Evolutionary conservation across 2,888 invertebrate genomes (phyloP).

Genomic region (Spilosoma lubricipeda): DNA sequence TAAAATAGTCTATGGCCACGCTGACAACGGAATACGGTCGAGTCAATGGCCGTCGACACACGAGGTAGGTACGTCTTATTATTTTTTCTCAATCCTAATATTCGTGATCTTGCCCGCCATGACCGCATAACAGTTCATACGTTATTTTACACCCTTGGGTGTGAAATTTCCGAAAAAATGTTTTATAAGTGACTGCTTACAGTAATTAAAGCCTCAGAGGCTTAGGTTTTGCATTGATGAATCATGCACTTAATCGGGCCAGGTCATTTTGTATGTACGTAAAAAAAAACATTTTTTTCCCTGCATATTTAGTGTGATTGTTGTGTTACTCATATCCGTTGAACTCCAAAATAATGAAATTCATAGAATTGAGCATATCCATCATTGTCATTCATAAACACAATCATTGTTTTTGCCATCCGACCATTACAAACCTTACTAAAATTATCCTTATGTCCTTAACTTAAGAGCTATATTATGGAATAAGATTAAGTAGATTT

Average conservation of each 20-base stretch:
- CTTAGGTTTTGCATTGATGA: not conserved
- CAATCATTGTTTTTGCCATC: conserved; percentile 42
- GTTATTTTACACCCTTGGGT: no score
- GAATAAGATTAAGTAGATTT: conserved; percentile 12
- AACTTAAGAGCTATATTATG: conserved; percentile 29
- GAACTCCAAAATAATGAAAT: conserved; percentile 38
- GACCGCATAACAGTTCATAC: no score
- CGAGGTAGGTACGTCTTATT: no score
- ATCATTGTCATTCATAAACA: conserved; percentile 70
- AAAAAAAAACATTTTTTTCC: not conserved
- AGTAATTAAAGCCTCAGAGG: not conserved
- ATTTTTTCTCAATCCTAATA: no score
- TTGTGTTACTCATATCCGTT: conserved; percentile 10
- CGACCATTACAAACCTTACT: conserved; percentile 22
- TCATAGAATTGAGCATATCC: conserved; percentile 65
- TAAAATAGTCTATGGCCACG: no score
- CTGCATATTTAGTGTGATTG: not conserved
- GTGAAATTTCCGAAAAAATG: no score
- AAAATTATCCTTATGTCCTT: conserved; percentile 45
- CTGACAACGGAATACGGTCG: no score
- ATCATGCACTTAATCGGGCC: not conserved
- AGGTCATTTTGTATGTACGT: not conserved
- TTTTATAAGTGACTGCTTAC: no score
- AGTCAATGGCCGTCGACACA: no score
- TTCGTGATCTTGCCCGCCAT: no score